Conservation (phyloP, 2,797 vertebrate genomes). For the Cephalopachus bancanus region DNA sequence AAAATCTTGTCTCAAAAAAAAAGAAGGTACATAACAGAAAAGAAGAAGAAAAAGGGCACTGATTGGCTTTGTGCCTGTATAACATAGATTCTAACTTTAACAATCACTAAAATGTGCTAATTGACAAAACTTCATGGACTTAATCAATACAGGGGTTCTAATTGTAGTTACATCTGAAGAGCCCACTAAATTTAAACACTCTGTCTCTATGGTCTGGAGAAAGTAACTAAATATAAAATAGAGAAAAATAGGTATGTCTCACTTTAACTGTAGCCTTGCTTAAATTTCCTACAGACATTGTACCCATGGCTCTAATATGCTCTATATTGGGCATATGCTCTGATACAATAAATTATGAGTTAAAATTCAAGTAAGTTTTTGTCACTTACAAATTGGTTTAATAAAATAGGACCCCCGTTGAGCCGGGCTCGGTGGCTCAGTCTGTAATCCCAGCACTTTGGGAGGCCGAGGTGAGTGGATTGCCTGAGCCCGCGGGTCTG, state of each 20-base stretch:
- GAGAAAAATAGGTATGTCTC: background rate
- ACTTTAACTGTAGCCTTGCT: background rate
- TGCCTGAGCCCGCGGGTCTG: too few species aligned
- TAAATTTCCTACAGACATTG: background rate
- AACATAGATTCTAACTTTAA: background rate
- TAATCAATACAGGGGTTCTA: background rate
- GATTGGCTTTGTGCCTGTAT: background rate
- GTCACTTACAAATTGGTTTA: background rate
- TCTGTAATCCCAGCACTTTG: too few species aligned
- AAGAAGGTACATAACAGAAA: background rate
- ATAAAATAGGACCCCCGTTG: background rate
- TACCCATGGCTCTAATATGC: background rate
- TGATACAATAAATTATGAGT: background rate
- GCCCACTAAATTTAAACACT: background rate
- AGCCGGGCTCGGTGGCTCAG: too few species aligned
- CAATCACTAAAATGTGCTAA: background rate
- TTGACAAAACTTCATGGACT: background rate
- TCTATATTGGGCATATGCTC: background rate
- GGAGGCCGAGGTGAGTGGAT: too few species aligned
- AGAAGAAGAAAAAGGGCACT: background rate
- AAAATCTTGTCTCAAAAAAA: too few species aligned
- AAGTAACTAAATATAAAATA: background rate
- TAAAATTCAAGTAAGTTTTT: background rate
- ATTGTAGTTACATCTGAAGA: background rate
- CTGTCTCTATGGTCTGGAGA: background rate